Conservation (phyloP, 2,888 invertebrate genomes). For the Drosophila engyochracea region DNA sequence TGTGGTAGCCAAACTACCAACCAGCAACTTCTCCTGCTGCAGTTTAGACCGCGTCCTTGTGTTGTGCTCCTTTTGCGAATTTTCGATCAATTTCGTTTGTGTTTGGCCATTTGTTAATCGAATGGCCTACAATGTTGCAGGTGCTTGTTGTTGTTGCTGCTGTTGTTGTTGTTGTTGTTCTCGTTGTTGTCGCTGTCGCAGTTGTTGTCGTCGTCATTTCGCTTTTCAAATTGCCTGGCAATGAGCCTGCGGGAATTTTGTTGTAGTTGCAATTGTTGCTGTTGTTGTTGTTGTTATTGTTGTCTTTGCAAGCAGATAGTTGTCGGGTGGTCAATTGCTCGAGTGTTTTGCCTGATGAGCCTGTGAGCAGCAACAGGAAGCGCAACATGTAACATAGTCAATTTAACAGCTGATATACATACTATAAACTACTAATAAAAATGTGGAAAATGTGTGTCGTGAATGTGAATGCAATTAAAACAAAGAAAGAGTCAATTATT, state of each 20-base stretch:
- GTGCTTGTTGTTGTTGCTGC: slow-evolving; percentile 20
- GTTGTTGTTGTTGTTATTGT: not conserved
- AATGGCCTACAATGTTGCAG: slow-evolving; percentile 81
- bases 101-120: slow-evolving; percentile 83
- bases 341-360: slow-evolving; percentile 33
- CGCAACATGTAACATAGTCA: slow-evolving; percentile 51
- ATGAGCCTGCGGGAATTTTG: slow-evolving; percentile 66
- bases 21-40: slow-evolving; percentile 7
- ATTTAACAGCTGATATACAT: slow-evolving; percentile 21
- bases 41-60: slow-evolving; percentile 24
- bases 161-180: slow-evolving; percentile 1
- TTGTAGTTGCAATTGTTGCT: slow-evolving; percentile 30
- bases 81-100: slow-evolving; percentile 82
- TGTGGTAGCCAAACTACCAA: not conserved
- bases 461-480: not conserved
- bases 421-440: not conserved
- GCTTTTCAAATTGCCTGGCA: slow-evolving; percentile 77
- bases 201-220: slow-evolving; percentile 75
- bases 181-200: slow-evolving; percentile 31
- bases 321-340: slow-evolving; percentile 63
- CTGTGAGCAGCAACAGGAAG: slow-evolving; percentile 59
- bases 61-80: slow-evolving; percentile 69
- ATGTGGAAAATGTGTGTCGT: not conserved
- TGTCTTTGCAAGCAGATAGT: slow-evolving; percentile 33
- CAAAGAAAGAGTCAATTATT: not conserved